Conservation (phyloP, 2,797 vertebrate genomes). For the Dicrostonyx torquatus region DNA sequence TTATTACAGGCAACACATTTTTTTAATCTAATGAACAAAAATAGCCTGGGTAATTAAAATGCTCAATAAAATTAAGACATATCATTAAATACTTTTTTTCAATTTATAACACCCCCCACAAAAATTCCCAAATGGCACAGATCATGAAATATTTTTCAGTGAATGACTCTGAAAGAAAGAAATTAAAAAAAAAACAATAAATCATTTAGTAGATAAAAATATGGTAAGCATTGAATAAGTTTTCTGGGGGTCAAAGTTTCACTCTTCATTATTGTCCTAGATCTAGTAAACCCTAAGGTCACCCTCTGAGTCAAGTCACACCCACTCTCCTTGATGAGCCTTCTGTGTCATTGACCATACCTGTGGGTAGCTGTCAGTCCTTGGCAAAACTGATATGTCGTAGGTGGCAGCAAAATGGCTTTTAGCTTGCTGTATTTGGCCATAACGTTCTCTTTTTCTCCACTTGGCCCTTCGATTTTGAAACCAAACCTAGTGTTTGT, state of each 20-base stretch:
- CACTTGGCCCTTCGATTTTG: slow-evolving; percentile 99
- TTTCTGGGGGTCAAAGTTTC: not conserved
- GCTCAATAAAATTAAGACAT: not conserved
- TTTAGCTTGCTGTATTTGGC: slow-evolving; percentile 99
- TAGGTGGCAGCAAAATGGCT: slow-evolving; percentile 97
- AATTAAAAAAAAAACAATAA: slow-evolving; percentile 23
- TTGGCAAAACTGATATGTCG: slow-evolving; percentile 95
- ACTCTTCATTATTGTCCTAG: not conserved
- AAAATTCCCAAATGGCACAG: not conserved
- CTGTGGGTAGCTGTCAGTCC: slow-evolving; percentile 97
- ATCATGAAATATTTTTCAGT: slow-evolving; percentile 6
- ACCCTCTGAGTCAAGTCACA: not conserved
- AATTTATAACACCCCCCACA: not conserved
- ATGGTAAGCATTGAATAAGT: not conserved
- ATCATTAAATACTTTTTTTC: slow-evolving; percentile 3
- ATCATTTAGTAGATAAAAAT: slow-evolving; percentile 45
- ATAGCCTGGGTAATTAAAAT: slow-evolving; percentile 61
- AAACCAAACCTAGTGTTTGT: slow-evolving; percentile 94
- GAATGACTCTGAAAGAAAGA: slow-evolving; percentile 47
- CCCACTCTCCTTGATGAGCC: not conserved
- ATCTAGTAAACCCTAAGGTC: not conserved
- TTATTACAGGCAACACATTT: slow-evolving; percentile 59
- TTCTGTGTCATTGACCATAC: slow-evolving; percentile 81
- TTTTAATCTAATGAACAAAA: slow-evolving; percentile 67
- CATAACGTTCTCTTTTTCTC: slow-evolving; percentile 98